Conservation (phyloP, 2,797 vertebrate species). For the Danio tinwini region DNA sequence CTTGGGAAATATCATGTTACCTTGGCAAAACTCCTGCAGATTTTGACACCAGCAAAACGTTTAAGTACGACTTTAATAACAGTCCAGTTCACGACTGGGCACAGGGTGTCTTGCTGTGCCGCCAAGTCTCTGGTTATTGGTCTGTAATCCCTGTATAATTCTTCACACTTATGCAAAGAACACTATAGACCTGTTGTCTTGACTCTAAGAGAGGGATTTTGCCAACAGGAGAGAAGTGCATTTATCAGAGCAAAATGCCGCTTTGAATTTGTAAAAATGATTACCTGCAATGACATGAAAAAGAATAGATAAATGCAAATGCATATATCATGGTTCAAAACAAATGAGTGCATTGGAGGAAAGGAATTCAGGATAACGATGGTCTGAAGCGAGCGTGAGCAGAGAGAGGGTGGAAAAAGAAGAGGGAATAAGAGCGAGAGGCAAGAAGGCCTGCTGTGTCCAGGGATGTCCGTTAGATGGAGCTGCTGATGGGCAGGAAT, state of each 20-base stretch:
- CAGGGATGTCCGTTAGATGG: conserved; percentile 80
- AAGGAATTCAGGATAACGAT: conserved; percentile 3
- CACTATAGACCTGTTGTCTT: conserved; percentile 59
- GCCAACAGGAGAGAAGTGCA: conserved; percentile 45
- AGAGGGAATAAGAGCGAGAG: conserved; percentile 65
- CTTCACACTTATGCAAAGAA: conserved; percentile 61
- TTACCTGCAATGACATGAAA: conserved; percentile 54
- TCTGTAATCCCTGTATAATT: conserved; percentile 66
- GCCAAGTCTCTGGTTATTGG: conserved; percentile 68
- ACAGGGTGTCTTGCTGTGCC: conserved; percentile 67
- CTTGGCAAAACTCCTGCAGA: conserved; percentile 56
- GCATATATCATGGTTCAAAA: conserved; percentile 56
- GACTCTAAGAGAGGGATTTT: conserved; percentile 55
- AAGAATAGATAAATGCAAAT: conserved; percentile 61
- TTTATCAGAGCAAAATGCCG: conserved; percentile 52
- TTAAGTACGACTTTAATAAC: conserved; percentile 67
- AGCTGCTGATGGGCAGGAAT: conserved; percentile 77
- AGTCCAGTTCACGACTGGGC: conserved; percentile 69
- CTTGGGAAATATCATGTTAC: conserved; percentile 61
- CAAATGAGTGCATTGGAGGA: conserved; percentile 70
- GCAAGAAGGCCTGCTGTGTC: conserved; percentile 70
- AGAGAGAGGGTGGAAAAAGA: neutral
- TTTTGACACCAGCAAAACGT: conserved; percentile 58
- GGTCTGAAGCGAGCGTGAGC: conserved; percentile 24
- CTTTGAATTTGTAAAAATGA: conserved; percentile 54